Percentiles rank a stretch among this genome's conserved stretches.
Conservation (phyloP, 1,140 invertebrate genomes). For the Drosophila melanica region DNA sequence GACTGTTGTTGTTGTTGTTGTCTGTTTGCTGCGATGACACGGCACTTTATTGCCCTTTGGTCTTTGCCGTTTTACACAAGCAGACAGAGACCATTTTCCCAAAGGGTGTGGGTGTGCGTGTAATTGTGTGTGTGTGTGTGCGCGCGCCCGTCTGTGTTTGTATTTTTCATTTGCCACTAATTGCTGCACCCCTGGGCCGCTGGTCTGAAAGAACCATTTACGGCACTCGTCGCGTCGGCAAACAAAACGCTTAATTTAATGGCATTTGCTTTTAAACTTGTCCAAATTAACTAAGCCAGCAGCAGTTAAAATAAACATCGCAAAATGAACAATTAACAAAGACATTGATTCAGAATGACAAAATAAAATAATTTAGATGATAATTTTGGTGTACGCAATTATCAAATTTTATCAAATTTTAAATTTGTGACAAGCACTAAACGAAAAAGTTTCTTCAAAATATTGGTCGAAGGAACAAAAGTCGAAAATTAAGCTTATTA, state of each 20-base stretch:
- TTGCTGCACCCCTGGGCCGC: conserved; percentile 8
- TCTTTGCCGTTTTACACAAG: conserved; percentile 1
- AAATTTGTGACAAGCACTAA: no score
- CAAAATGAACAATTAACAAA: not conserved
- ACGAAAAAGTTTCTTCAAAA: no score
- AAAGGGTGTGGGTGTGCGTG: not conserved
- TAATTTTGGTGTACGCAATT: no score
- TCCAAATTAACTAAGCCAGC: conserved; percentile 3
- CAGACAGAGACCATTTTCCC: not conserved
- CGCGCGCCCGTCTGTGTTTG: no score
- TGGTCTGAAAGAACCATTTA: not conserved
- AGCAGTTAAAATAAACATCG: conserved; percentile 1
- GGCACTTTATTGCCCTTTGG: conserved; percentile 28
- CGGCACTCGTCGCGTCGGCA: not conserved
- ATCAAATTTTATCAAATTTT: no score
- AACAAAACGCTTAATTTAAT: conserved; percentile 28
- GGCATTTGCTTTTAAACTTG: conserved; percentile 11
- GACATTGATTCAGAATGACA: no score
- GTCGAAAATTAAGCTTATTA: not conserved
- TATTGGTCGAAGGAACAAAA: not conserved
- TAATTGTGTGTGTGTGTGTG: not conserved
- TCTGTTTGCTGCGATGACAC: conserved; percentile 5
- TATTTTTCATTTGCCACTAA: conserved; percentile 30
- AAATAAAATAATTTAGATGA: no score
- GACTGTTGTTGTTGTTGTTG: conserved; percentile 13